Conservation (phyloP, 1,140 invertebrate species). For the Anadara kagoshimensis region DNA sequence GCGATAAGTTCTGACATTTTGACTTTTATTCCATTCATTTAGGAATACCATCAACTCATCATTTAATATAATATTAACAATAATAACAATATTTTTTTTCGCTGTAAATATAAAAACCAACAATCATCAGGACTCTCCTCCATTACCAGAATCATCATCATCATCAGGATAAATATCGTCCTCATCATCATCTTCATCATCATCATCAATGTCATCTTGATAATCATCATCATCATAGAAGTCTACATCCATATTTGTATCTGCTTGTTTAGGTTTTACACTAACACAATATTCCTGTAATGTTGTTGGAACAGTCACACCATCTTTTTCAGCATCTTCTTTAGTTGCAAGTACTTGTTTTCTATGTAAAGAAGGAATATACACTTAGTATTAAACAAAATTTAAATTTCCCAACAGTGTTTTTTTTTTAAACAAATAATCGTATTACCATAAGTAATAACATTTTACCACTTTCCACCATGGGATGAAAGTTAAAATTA, state of each 20-base stretch:
- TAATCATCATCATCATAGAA: constrained; percentile 73
- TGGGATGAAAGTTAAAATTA: no score
- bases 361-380: constrained; percentile 80
- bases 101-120: not conserved
- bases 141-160: constrained; percentile 70
- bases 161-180: constrained; percentile 67
- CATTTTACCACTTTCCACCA: no score
- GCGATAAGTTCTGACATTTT: no score
- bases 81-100: constrained; percentile 12
- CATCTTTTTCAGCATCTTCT: constrained; percentile 95
- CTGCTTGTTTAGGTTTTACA: constrained; percentile 59
- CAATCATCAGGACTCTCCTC: constrained; percentile 59
- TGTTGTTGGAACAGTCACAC: constrained; percentile 96
- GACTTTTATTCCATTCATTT: no score
- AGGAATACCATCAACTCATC: no score
- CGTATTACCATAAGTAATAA: no score
- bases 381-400: no score
- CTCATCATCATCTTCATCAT: constrained; percentile 69
- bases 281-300: constrained; percentile 91
- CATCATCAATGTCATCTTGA: constrained; percentile 69
- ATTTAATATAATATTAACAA: not conserved
- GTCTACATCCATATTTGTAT: constrained; percentile 61
- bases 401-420: no score
- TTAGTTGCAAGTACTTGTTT: constrained; percentile 97
- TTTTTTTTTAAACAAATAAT: no score